Evolutionary conservation across 1,140 invertebrate species (phyloP), one percentile per base, ranked within the genome.

Genomic region (Aphaenogaster ashmeadi): DNA sequence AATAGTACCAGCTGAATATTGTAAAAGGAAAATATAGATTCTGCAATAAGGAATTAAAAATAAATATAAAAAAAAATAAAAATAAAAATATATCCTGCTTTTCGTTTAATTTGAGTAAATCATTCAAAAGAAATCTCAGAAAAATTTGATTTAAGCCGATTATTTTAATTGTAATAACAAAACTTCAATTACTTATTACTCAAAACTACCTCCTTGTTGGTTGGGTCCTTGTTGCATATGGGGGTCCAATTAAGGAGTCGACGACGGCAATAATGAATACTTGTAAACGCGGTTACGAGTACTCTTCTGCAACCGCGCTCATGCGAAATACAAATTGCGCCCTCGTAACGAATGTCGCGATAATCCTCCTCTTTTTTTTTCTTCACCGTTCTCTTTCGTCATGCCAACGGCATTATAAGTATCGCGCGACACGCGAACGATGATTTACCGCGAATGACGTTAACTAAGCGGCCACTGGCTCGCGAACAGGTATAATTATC

Each of bases 251-350:
- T 87, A 83, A 79, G 56, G n/a, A 62, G 47, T 54, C 8, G 33
- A 21, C 60, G 52, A 60, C 44, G n/a, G 36, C 78, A 58, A 83
- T 87, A 87, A 87, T 80, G 78, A 87, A 38, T 81, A 58, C 77
- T 80, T 52, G 38, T 52, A 71, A 87, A 33, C 36, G 41, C 15
- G 8, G 81, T 67, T 27, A 21, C 36, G 13, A 79, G 36, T 66
- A 50, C 15, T 33, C 58, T 21, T 50, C 8, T 21, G 4, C 47
- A 60, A 60, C 44, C 15, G 71, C 56, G 15, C 54, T 52, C 27
- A 13, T 75, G 47, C 71, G 56, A 77, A 62, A 38, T 38, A 41
- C n/a, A n/a, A 84, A 77, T 56, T n/a, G 81, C 13, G 11, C 13
- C 36, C 33, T 56, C 4, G 21, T 69, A 38, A 69, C 15, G 13